Base-by-base conservation (phyloP, 2,888 invertebrate species). In the Lycia hirtaria region DNA sequence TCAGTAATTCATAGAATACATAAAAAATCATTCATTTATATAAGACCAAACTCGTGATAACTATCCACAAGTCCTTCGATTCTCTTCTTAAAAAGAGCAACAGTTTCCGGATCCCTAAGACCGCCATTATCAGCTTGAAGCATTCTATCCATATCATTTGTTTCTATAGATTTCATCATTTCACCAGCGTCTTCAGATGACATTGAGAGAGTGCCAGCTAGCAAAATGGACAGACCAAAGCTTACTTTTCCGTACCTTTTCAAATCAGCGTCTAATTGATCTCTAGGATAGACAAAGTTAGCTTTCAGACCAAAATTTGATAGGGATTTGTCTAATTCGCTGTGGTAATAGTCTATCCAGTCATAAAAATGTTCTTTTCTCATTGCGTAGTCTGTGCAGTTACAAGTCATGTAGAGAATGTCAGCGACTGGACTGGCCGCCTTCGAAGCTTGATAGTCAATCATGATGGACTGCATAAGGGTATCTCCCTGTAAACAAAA, bases 381-480 rank as follows among this genome's bases (percentile, higher is more conserved):
- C 0, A 64, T 60, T 17, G 61, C 56, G 40, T 76, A 65, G 50
- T 76, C 73, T 3, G 74, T 74, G 56, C 78, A 71, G 57, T 65
- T 74, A 26, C 77, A 71, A 4, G 76, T 62, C 48, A 76, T 62
- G 59, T 73, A 73, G 0, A 70, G 56, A 0, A 80, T 14, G 22
- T 80, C 80, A n/a, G 30, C 33, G 0, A 62, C 72, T 6, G 78
- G 78, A 14, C 56, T 68, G 3, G 55, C 55, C 22, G 67, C 65
- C 15, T 56, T 65, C 0, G 74, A 56, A 0, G 72, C 2, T 50
- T 80, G 78, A 44, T 78, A 80, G 50, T 80, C 77, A 10, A 80
- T 75, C 49, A 78, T 62, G 1, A 76, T 62, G 3, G 68, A 65
- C 19, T 69, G 62, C 0, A 56, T 43, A 2, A 70, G 50, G 2